Conservation (phyloP, 2,797 vertebrate genomes). For the Falco biarmicus region DNA sequence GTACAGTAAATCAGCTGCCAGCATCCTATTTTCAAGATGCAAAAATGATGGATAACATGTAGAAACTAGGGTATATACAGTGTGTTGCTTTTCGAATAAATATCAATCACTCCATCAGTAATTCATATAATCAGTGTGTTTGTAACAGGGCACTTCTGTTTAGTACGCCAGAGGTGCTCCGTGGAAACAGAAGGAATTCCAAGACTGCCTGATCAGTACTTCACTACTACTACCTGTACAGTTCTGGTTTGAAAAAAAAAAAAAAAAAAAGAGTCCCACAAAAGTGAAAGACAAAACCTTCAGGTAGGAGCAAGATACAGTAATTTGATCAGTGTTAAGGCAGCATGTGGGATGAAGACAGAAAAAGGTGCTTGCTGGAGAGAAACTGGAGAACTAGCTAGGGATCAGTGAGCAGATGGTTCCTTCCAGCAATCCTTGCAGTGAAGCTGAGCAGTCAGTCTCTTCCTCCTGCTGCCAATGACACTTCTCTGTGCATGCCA, state of each 20-base stretch:
- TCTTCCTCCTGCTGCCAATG: not conserved
- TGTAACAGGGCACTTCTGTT: not conserved
- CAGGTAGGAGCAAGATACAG: not conserved
- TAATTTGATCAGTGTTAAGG: not conserved
- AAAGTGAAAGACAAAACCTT: not conserved
- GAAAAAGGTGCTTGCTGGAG: slow-evolving; percentile 14
- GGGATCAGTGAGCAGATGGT: slow-evolving; percentile 8
- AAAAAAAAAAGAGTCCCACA: not conserved
- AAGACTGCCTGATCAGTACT: not conserved
- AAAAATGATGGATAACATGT: not conserved
- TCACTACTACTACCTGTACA: not conserved
- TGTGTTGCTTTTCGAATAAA: not conserved
- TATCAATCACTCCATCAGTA: not conserved
- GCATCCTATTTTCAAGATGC: not conserved
- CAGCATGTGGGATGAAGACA: slow-evolving; percentile 3
- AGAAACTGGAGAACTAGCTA: not conserved
- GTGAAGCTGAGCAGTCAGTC: slow-evolving; percentile 12
- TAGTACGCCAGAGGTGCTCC: not conserved
- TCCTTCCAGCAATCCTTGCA: not conserved
- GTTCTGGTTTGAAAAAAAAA: not conserved
- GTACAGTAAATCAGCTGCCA: not conserved
- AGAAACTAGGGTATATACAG: not conserved
- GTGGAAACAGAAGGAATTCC: not conserved
- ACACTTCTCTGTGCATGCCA: not conserved
- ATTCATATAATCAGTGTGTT: not conserved